These are phyloP conservation scores for Lophius americanus DNA, from an alignment of 2,797 vertebrate species.

Conservation along the genomic window DNA sequence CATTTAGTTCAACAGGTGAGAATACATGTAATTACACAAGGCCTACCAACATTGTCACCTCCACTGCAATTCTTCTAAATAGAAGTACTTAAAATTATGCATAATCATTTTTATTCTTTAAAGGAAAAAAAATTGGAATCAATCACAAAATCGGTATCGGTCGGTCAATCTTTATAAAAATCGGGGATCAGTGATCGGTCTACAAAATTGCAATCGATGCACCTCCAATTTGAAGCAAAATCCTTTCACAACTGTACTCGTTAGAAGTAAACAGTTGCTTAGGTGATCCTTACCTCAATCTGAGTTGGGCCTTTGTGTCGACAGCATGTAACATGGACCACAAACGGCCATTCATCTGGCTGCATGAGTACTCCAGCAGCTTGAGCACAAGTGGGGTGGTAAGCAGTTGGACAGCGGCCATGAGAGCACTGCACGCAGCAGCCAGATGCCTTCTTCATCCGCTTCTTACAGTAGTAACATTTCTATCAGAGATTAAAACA, in stretches of 20 bases:
- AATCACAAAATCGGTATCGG: no score
- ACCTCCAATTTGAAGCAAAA: background rate
- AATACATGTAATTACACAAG: no score
- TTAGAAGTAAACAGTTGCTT: background rate
- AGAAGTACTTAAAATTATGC: no score
- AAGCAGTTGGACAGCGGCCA: conserved; percentile 94
- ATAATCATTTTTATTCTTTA: no score
- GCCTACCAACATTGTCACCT: no score
- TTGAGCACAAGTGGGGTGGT: conserved; percentile 95
- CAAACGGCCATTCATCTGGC: conserved; percentile 95
- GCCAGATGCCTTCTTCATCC: conserved; percentile 89
- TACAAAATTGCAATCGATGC: no score
- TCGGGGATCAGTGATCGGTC: no score
- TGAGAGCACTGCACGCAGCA: conserved; percentile 97
- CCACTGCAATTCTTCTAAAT: no score
- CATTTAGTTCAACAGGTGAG: no score
- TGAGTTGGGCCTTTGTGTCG: conserved; percentile 88
- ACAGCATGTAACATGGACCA: conserved; percentile 95
- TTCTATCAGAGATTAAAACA: conserved; percentile 78
- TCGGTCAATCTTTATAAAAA: no score
- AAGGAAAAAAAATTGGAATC: no score
- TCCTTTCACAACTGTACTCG: background rate
- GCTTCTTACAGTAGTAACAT: conserved; percentile 94
- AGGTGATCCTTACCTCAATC: conserved; percentile 68
- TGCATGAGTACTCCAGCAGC: conserved; percentile 93